These are phyloP conservation scores for Erythrocercus mccallii DNA, from an alignment of 2,113 vertebrate genomes.

Conservation along the genomic window DNA sequence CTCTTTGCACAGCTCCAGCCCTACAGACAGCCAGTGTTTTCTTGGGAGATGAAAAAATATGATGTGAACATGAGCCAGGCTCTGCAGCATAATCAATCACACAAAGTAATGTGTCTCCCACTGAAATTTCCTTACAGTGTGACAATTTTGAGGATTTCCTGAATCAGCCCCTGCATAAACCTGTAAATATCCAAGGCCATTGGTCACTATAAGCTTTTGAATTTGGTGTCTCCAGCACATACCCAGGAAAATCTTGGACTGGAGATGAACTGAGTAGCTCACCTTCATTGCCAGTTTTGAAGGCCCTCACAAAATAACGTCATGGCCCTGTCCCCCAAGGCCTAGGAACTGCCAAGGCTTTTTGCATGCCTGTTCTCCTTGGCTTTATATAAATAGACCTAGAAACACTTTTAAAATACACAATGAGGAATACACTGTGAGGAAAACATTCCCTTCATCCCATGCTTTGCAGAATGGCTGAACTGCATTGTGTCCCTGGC, in stretches of 20 bases:
- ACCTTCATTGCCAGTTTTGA: neutral
- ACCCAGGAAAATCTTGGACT: neutral
- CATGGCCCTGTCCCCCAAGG: neutral
- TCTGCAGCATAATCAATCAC: neutral
- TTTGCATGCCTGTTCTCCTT: rapidly evolving
- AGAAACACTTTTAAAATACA: neutral
- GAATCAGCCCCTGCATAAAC: neutral
- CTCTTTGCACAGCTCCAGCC: neutral
- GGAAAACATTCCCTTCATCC: neutral
- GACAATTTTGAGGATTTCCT: neutral
- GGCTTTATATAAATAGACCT: neutral
- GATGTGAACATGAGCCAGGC: rapidly evolving
- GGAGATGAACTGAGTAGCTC: neutral
- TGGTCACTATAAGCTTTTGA: neutral
- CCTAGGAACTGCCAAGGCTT: neutral
- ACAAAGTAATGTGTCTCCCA: neutral
- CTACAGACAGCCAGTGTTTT: neutral
- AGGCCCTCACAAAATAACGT: neutral
- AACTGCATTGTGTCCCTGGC: rapidly evolving
- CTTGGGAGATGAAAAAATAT: neutral
- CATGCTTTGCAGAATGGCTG: neutral
- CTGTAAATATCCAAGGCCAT: neutral
- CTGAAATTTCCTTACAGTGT: neutral
- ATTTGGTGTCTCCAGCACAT: neutral
- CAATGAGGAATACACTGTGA: neutral